Evolutionary conservation across 2,888 invertebrate species (phyloP), one percentile per base, ranked within the genome.

Genomic region (Acrobasis consociella): DNA sequence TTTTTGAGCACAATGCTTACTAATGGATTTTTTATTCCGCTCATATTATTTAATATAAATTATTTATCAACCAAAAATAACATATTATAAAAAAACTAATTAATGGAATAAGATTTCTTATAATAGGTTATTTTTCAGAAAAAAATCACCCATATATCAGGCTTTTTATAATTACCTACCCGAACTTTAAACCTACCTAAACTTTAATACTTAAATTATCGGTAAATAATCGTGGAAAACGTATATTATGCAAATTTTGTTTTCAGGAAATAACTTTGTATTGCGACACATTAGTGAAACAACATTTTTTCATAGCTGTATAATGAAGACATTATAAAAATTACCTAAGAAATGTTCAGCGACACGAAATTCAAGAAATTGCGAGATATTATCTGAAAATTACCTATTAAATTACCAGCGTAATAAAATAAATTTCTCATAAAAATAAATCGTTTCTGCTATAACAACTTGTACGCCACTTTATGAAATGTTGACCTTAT

Each of bases 321-420:
- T 81, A 79, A 81, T 80, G 74, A 79, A 78, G 79, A 77, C 78
- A 79, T 74, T 71, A 73, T 74, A 68, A 75, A 75, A 77, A 74
- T 75, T 72, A 70, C 67, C 60, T 67, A 69, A 68, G 69, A 74
- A 78, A 72, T 75, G 71, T 67, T 68, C 67, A 63, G 65, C 64
- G 73, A 71, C 72, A 75, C 72, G 75, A 71, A 71, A 67, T 67
- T 62, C 62, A 60, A 66, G 67, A 72, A 78, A 76, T 71, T 68
- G 72, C 62, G 69, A 59, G 59, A 59, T 60, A 22, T 51, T 60
- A 60, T 51, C 60, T 2, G 37, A 53, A 37, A 60, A 50, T 51
- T 15, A 10, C 51, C 51, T 39, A 13, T 49, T 39, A 55, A 55
- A 56, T 60, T 39, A 39, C 16, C 0, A 51, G 39, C 17, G 51